These are phyloP conservation scores for Ryuthela nishihirai DNA, from an alignment of 2,888 invertebrate genomes.

Conservation along the genomic window DNA sequence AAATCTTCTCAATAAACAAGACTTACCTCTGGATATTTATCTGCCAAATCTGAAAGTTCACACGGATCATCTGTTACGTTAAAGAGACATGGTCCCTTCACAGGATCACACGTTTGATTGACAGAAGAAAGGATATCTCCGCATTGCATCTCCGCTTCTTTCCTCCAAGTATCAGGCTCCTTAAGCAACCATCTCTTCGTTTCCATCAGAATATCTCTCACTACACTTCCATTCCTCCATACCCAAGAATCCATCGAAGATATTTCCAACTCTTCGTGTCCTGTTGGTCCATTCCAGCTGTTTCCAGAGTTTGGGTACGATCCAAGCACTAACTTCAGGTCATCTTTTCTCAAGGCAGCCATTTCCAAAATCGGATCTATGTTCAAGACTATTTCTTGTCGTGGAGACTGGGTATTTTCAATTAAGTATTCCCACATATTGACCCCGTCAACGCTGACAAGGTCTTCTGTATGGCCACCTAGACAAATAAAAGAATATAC, in stretches of 20 bases:
- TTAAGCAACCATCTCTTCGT: conserved; percentile 6
- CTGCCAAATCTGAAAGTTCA: conserved; percentile 44
- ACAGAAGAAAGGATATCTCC: conserved; percentile 27
- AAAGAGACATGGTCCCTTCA: conserved; percentile 48
- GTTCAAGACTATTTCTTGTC: conserved; percentile 72
- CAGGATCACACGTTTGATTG: conserved; percentile 36
- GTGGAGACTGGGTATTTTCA: conserved; percentile 50
- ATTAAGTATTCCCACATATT: too few relatives aligned
- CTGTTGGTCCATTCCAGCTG: conserved; percentile 57
- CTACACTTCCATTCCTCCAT: conserved; percentile 20
- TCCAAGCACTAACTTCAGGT: conserved; percentile 74
- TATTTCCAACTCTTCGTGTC: conserved; percentile 22
- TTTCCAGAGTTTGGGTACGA: conserved; percentile 70
- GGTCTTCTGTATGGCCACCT: too few relatives aligned
- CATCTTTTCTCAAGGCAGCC: conserved; percentile 64
- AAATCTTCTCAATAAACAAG: neutral
- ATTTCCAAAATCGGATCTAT: conserved; percentile 66
- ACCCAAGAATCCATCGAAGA: conserved; percentile 26
- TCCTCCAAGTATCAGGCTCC: conserved; percentile 24
- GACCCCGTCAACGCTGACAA: too few relatives aligned
- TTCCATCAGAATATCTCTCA: conserved; percentile 19
- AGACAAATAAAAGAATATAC: too few relatives aligned
- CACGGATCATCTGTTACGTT: conserved; percentile 51
- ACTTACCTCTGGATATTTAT: conserved; percentile 33
- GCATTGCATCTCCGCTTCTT: conserved; percentile 19